phyloP scores from a whole-genome alignment of 2,888 invertebrate genomes.

The Oscheius sp. region DNA sequence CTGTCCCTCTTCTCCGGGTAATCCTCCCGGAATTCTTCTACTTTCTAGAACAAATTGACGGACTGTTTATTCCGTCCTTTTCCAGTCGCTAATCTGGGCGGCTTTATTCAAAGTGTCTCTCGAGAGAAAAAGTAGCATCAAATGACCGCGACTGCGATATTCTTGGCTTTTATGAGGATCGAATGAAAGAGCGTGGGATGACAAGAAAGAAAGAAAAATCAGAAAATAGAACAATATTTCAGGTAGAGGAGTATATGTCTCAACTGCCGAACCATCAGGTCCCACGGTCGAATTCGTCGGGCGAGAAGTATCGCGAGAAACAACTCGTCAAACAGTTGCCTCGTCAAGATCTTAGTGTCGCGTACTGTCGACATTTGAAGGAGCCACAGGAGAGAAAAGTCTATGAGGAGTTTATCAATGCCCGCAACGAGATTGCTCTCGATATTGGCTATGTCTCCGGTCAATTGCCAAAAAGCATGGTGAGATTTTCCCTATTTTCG shows the following conservation, averaged over 20 bases:
- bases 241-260: constrained; percentile 92
- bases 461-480: constrained; percentile 70
- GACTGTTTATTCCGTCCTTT: constrained; percentile 16
- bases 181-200: constrained; percentile 3
- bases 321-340: constrained; percentile 89
- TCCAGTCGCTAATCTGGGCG: constrained; percentile 20
- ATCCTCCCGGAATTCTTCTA: background rate
- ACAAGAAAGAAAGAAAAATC: background rate
- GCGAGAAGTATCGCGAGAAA: constrained; percentile 81
- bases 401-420: constrained; percentile 91
- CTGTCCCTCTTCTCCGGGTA: background rate
- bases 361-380: constrained; percentile 87
- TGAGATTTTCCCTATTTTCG: constrained; percentile 58
- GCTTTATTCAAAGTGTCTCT: constrained; percentile 18
- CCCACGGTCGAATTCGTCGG: constrained; percentile 80
- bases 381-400: constrained; percentile 73
- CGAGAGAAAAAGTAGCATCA: constrained; percentile 2
- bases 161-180: constrained; percentile 13
- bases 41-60: background rate
- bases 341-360: constrained; percentile 85
- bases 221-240: constrained; percentile 46
- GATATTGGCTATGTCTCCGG: constrained; percentile 82
- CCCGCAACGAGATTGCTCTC: constrained; percentile 91
- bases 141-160: constrained; percentile 12
- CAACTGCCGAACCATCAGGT: constrained; percentile 85